These are phyloP conservation scores for Lithosia quadra DNA, from an alignment of 2,888 invertebrate species.

Conservation along the genomic window DNA sequence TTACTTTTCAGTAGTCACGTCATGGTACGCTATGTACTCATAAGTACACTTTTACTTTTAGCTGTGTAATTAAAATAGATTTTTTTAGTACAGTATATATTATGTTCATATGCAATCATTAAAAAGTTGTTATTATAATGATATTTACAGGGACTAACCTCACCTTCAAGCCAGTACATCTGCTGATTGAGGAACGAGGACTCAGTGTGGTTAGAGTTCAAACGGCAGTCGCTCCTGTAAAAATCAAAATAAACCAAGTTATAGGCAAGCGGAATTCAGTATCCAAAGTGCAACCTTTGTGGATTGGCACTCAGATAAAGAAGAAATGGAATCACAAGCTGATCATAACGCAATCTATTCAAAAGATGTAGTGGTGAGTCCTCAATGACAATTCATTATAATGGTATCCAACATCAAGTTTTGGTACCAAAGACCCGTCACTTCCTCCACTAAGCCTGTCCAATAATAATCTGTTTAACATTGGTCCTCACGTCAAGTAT, in stretches of 20 bases:
- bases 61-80: too few species aligned
- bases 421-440: slow-evolving; percentile 9
- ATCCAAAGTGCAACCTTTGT: not conserved
- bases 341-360: too few species aligned
- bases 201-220: not conserved
- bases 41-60: too few species aligned
- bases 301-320: not conserved
- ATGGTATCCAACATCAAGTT: slow-evolving; percentile 3
- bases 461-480: slow-evolving; percentile 23
- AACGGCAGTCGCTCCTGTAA: not conserved
- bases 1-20: too few species aligned
- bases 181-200: too few species aligned
- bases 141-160: too few species aligned
- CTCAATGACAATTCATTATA: not conserved
- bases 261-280: not conserved
- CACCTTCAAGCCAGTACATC: too few species aligned
- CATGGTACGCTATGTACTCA: too few species aligned
- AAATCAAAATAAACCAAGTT: not conserved
- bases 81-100: too few species aligned
- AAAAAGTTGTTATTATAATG: too few species aligned
- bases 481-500: slow-evolving; percentile 17
- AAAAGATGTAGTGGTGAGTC: not conserved
- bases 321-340: too few species aligned
- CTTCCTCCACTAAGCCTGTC: slow-evolving; percentile 7
- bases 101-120: too few species aligned